These are phyloP conservation scores for Eclectus roratus DNA, from an alignment of 2,113 vertebrate species.

Conservation along the genomic window DNA sequence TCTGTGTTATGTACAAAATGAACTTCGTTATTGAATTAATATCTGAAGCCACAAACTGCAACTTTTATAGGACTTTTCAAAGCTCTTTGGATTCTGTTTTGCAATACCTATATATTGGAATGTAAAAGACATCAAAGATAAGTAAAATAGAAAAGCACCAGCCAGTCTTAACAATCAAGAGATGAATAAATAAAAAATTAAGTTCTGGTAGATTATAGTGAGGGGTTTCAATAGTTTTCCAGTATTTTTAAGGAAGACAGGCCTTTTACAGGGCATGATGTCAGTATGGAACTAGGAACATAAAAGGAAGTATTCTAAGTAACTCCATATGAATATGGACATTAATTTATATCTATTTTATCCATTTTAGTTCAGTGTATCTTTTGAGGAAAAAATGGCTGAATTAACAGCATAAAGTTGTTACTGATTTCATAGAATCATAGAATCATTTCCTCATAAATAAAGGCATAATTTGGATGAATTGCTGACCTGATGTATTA, in stretches of 20 bases:
- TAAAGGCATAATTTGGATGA: neutral
- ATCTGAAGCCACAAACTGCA: neutral
- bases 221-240: neutral
- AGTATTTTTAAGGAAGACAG: neutral
- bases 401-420: neutral
- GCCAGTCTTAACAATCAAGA: neutral
- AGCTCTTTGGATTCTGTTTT: neutral
- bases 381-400: neutral
- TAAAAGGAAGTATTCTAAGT: neutral
- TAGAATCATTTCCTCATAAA: neutral
- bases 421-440: neutral
- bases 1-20: accelerated
- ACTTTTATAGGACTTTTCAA: neutral
- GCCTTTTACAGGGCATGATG: neutral
- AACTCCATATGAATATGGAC: neutral
- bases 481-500: neutral
- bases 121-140: neutral
- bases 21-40: neutral
- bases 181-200: neutral
- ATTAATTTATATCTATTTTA: neutral
- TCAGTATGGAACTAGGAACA: neutral
- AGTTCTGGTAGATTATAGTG: neutral
- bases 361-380: neutral
- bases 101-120: neutral
- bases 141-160: neutral